These are phyloP conservation scores for Gobio occitaniae DNA, from an alignment of 2,797 vertebrate species.

Conservation along the genomic window DNA sequence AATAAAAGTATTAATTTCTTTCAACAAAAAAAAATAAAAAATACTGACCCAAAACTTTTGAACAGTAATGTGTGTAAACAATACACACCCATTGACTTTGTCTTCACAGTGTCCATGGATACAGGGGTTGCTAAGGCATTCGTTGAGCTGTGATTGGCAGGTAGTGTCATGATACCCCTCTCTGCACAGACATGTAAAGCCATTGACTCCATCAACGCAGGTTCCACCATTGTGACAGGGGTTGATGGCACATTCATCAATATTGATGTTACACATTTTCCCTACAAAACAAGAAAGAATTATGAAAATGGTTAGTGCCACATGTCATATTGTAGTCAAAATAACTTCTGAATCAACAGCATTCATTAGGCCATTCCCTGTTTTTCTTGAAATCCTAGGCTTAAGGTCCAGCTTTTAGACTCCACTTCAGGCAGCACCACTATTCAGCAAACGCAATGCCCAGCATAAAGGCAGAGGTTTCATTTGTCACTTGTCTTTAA, in stretches of 20 bases:
- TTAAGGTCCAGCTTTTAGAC: slow-evolving; percentile 64
- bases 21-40: not conserved
- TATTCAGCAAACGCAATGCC: slow-evolving; percentile 71
- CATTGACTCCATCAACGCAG: slow-evolving; percentile 88
- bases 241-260: slow-evolving; percentile 88
- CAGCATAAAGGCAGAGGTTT: slow-evolving; percentile 70
- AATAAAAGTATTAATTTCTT: not conserved
- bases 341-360: not conserved
- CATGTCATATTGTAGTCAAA: not conserved
- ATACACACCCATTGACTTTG: slow-evolving; percentile 86
- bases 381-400: slow-evolving; percentile 27
- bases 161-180: slow-evolving; percentile 91
- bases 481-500: slow-evolving; percentile 69
- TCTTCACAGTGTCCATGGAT: slow-evolving; percentile 92
- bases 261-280: slow-evolving; percentile 92
- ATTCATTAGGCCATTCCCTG: not conserved
- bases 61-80: not conserved
- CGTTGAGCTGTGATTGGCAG: slow-evolving; percentile 94
- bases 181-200: slow-evolving; percentile 89
- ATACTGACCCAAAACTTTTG: not conserved
- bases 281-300: slow-evolving; percentile 74
- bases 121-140: slow-evolving; percentile 95
- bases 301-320: not conserved
- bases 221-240: slow-evolving; percentile 95
- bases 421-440: slow-evolving; percentile 70